Evolutionary conservation across 2,797 vertebrate genomes (phyloP), one percentile per base, ranked within the genome.

Genomic region (Benthosema pterotum): DNA sequence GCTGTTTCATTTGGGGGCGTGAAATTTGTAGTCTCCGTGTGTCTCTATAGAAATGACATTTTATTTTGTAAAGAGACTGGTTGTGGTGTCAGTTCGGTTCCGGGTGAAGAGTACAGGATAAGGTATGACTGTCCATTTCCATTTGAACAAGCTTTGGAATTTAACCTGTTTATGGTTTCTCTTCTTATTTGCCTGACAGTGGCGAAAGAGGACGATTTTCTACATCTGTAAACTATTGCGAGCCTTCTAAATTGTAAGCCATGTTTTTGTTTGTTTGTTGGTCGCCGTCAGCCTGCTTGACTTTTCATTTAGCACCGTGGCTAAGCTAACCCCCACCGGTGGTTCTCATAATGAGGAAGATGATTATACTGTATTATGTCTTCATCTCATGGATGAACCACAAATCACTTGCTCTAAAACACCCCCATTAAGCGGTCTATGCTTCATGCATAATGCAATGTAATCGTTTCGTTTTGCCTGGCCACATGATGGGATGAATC

Each of bases 271-370:
- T n/a, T n/a, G n/a, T n/a, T n/a, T 56, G 19, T 48, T 15, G 14
- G 5, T 54, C 54, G 15, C 14, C 57, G 42, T 65, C 47, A 51
- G 17, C 60, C 59, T 74, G 46, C 25, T 66, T 74, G 71, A 74
- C 76, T 76, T 73, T 75, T 17, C 68, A 11, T 1, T 70, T 74
- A 80, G 79, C 78, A 53, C 54, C 43, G n/a, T 32, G 66, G 84
- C 82, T 89, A 57, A 50, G 53, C 62, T 65, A 89, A 73, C 90
- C 8, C 28, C 25, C 25, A 25, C 25, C 5, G 28, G 7, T 88
- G 90, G 88, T 85, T 90, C 88, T 87, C 87, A 83, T 81, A 71
- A 79, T 75, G 46, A 72, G 42, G 65, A 47, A 72, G 68, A 47
- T 71, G 52, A 65, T 74, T 25, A 57, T 69, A 12, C 55, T 38